phyloP scores from a whole-genome alignment of 2,888 invertebrate species.

The Psylliodes chrysocephalus region DNA sequence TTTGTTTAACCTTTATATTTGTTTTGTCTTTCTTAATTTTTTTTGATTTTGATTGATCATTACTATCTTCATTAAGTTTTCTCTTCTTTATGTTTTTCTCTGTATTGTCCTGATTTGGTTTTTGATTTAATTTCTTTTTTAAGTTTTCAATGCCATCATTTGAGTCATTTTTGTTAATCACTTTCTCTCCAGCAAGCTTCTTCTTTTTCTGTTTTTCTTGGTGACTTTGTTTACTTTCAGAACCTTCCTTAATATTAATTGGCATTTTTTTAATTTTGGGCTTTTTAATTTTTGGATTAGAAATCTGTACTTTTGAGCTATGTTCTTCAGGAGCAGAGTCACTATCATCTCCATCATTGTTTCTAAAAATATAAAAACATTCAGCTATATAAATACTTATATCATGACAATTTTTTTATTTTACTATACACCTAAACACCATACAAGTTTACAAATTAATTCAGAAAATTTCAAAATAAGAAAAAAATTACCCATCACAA shows the following conservation, averaged over 20 bases:
- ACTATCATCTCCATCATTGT: slow-evolving; percentile 49
- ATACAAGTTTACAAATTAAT: too few relatives aligned
- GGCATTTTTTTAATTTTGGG: slow-evolving; percentile 47
- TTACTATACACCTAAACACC: too few relatives aligned
- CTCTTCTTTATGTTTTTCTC: slow-evolving; percentile 16
- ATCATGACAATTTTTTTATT: too few relatives aligned
- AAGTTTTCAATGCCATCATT: not conserved
- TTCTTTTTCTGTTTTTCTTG: slow-evolving; percentile 11
- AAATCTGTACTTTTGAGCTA: slow-evolving; percentile 50
- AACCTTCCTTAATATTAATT: slow-evolving; percentile 38
- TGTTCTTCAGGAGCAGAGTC: slow-evolving; percentile 54
- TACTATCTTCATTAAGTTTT: slow-evolving; percentile 19
- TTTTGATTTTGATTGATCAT: not conserved
- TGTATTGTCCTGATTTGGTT: slow-evolving; percentile 6
- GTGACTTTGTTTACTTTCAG: slow-evolving; percentile 18
- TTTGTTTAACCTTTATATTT: slow-evolving; percentile 1
- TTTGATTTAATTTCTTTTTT: not conserved
- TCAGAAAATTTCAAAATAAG: too few relatives aligned
- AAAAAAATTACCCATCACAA: too few relatives aligned
- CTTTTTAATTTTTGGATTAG: slow-evolving; percentile 46
- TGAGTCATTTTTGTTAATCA: not conserved
- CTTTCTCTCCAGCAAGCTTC: slow-evolving; percentile 33
- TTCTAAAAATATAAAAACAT: not conserved
- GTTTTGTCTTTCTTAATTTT: not conserved
- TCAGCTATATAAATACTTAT: too few relatives aligned